phyloP scores from a whole-genome alignment of 2,113 vertebrate genomes.

The Coracopsis vasa region DNA sequence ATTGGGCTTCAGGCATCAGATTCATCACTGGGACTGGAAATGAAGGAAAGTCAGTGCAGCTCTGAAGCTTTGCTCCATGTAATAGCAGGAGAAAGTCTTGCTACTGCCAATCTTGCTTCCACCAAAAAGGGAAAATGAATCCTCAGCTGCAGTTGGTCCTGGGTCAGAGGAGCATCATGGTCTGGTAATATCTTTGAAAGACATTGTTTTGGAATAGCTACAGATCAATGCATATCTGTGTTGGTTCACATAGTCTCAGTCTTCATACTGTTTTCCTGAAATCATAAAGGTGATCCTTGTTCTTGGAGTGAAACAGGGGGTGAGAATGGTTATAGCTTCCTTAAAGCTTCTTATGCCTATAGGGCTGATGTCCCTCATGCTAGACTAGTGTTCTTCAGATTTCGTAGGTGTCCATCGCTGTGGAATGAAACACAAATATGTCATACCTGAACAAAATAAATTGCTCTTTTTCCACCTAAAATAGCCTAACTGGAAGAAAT shows the following conservation, averaged over 20 bases:
- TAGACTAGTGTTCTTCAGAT: not conserved
- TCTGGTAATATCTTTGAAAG: not conserved
- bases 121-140: fast-evolving
- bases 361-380: not conserved
- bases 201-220: fast-evolving
- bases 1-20: not conserved
- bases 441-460: not conserved
- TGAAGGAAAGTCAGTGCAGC: not conserved
- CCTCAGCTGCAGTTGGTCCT: fast-evolving
- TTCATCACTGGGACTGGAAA: not conserved
- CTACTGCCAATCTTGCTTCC: not conserved
- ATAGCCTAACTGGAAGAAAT: not conserved
- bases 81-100: not conserved
- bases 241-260: fast-evolving
- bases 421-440: not conserved
- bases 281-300: not conserved
- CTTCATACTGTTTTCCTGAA: fast-evolving
- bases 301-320: fast-evolving
- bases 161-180: not conserved
- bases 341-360: not conserved
- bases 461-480: not conserved
- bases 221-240: fast-evolving
- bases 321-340: no score
- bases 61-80: fast-evolving
- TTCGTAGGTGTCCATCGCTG: fast-evolving